Base-by-base conservation (phyloP, 2,113 vertebrate genomes). In the Hippocampus guttulatus region DNA sequence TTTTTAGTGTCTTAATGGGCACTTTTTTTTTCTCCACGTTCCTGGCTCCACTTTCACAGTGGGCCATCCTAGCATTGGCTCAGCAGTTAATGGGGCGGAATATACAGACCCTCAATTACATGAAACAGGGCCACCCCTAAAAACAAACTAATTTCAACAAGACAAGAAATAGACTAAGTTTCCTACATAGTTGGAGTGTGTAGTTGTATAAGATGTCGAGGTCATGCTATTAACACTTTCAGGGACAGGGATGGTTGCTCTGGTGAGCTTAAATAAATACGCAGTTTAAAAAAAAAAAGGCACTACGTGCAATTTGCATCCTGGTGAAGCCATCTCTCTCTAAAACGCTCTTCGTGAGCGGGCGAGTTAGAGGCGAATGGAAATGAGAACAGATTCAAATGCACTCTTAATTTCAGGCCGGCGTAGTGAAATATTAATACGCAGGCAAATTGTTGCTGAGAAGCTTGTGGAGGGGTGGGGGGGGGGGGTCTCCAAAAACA, bases 381-480 rank as follows among this genome's bases (percentile, higher is more conserved):
- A 89, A 88, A 89, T 77, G 83, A 85, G 78, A 84, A 79, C 78
- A 67, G 85, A 85, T 89, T 90, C 78, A 88, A 90, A 91, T 90
- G 84, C 85, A 85, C 79, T 88, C 84, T 86, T 91, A 84, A 91
- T 91, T 91, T 88, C 86, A 88, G 85, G 80, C 73, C 74, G 75
- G 86, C 84, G 79, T 86, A 85, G 90, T 92, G 79, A 89, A 92
- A 92, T 80, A 91, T 92, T 91, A 89, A 92, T 92, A 85, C 85
- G 75, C 73, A 73, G 67, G 67, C 73, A 65, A 77, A 57, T 78
- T 76, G 87, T 86, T 71, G 75, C 81, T 77, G 76, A 60, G 68
- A 83, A 81, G 63, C 79, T 69, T 30, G 3, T 43, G 1, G 71
- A 73, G 67, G 49, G 68, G 47, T 52, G 16, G 54, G 1, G 71